phyloP scores from a whole-genome alignment of 2,113 vertebrate species.

The Shinisaurus crocodilurus region DNA sequence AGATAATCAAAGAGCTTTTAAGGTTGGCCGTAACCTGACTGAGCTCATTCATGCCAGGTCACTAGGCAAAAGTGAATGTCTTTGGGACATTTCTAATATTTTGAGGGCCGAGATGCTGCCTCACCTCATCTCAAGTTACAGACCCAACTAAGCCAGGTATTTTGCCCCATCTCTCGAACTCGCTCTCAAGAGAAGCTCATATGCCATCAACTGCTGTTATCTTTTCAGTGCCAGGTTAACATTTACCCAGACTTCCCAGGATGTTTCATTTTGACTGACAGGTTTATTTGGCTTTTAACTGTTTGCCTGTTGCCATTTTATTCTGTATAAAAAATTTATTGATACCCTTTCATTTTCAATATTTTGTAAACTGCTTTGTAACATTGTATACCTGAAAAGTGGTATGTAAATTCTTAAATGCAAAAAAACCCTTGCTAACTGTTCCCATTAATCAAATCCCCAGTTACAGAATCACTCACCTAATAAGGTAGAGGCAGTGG shows the following conservation, averaged over 20 bases:
- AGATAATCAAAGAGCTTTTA: not conserved
- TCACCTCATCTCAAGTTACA: not conserved
- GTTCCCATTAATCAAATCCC: not conserved
- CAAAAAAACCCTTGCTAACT: not conserved
- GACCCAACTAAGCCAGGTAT: not conserved
- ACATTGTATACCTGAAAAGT: not conserved
- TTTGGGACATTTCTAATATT: not conserved
- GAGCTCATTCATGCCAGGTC: not conserved
- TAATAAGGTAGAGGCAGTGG: no score
- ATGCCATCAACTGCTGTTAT: not conserved
- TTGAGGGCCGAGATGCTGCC: no score
- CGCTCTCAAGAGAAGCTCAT: not conserved
- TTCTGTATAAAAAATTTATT: not conserved
- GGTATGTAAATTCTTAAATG: not conserved
- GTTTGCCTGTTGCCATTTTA: not conserved
- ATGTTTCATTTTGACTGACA: not conserved
- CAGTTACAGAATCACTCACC: not conserved
- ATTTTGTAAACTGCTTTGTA: not conserved
- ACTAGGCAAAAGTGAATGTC: not conserved
- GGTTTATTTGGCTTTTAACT: not conserved
- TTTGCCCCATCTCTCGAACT: not conserved
- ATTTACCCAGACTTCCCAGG: not conserved
- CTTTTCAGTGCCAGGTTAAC: not conserved
- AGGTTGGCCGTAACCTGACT: fast-evolving
- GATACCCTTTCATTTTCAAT: not conserved